Base-by-base conservation (phyloP, 2,888 invertebrate species). In the Gnatocerus cornutus region DNA sequence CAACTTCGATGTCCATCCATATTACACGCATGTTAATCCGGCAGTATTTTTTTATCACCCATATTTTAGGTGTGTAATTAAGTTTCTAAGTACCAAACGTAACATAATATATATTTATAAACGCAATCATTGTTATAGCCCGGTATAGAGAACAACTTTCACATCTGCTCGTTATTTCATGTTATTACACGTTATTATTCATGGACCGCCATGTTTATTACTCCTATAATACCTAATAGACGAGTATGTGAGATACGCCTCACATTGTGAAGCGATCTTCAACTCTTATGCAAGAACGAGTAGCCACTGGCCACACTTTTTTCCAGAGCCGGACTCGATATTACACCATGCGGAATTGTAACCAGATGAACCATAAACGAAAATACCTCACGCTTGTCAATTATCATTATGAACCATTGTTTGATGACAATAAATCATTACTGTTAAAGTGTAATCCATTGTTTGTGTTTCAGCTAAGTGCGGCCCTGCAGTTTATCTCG, bases 141-240 rank as follows among this genome's bases (percentile, higher is more conserved):
- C 41, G 48, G 53, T 70, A 74, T 72, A 76, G 73, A 76, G 75
- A 78, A 77, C 77, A 77, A 76, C 78, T 78, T 79, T 79, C 79
- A 77, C 79, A 76, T 76, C 76, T 74, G 75, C 76, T 77, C 74
- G 75, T 78, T 76, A 76, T 77, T 76, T 74, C 75, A 70, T 70
- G 74, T 77, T 75, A 77, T 77, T 77, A 78, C 71, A 71, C 69
- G 76, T 77, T 76, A 78, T 78, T 78, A 78, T 78, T 78, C 78
- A 78, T 77, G 71, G 74, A 71, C 73, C 72, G 75, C 75, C 70
- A 74, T 72, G 73, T 76, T 76, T 76, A 75, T 76, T 75, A 77
- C 73, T 73, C 63, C 46, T 71, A 72, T 73, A 71, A 74, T 73
- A 55, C 70, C 72, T 75, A 74, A 76, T 75, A 75, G 74, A 64